Base-by-base conservation (phyloP, 1,140 invertebrate genomes). In the Hermetia illucens region DNA sequence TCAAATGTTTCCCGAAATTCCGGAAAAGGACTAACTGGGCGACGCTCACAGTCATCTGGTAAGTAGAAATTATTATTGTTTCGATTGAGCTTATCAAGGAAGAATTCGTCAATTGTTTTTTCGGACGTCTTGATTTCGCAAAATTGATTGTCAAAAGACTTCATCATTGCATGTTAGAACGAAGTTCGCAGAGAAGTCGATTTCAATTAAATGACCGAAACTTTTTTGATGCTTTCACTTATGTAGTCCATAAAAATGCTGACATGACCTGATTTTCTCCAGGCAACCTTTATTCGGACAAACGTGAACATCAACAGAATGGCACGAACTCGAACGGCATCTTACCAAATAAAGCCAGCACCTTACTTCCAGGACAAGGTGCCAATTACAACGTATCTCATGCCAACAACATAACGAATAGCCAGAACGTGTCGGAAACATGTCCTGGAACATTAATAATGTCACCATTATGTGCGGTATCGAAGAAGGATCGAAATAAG, bases 1-100 rank as follows among this genome's bases (percentile, higher is more conserved):
- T 77, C 77, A 19, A 81, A 81, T 62, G 66, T 81, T 40, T 79
- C 76, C 57, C 69, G 77, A 24, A 75, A 77, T 52, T 77, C 70
- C 42, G 68, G 69, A 40, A 80, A 80, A 58, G 76, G 71, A 41
- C 62, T 74, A 48, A 64, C 71, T 13, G 76, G 77, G 24, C 68
- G 79, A 9, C 65, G 78, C 34, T 76, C 77, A 3, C 72, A 79
- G 40, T 81, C 77, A 21, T 77, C 73, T 42, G 77, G 78, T 2
- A 65, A 68, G 38, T 47, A 69, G 21, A 2, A 9, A 10, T 36
- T 2, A 1, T 10, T 15, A 33, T 15, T 15, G 9, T 16, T 6
- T 9, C 9, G 8, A 9, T 33, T 6, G 9, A 33, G 34, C 8
- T 20, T 12, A 15, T 6, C 22, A 36, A 36, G 20, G 5, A 10